These are phyloP conservation scores for Thera britannica DNA, from an alignment of 2,888 invertebrate genomes.

Conservation along the genomic window DNA sequence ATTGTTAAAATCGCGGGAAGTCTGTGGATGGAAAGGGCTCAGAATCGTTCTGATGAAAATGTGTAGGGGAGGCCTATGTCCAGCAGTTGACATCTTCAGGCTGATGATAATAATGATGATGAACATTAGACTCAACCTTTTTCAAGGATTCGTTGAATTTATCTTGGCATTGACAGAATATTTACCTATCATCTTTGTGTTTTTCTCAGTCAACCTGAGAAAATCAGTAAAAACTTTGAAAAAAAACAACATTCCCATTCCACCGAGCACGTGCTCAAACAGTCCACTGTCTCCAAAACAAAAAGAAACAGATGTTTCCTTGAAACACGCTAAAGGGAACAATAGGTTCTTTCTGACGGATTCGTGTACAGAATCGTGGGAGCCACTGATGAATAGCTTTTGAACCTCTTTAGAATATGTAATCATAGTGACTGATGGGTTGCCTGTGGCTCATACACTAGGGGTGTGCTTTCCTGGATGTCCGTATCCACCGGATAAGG, in stretches of 20 bases:
- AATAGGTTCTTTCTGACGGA: conserved; percentile 53
- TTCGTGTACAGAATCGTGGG: conserved; percentile 21
- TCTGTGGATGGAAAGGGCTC: too few relatives aligned
- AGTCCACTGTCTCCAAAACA: conserved; percentile 53
- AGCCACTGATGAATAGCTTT: conserved; percentile 24
- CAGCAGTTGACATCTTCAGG: too few relatives aligned
- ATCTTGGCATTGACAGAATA: too few relatives aligned
- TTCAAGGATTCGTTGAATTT: too few relatives aligned
- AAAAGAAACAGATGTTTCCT: conserved; percentile 66
- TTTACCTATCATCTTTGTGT: too few relatives aligned
- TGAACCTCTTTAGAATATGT: conserved; percentile 44
- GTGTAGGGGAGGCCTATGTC: too few relatives aligned
- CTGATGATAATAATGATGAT: too few relatives aligned
- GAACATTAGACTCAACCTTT: too few relatives aligned
- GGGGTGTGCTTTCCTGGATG: conserved; percentile 11
- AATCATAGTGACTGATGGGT: conserved; percentile 13
- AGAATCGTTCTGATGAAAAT: too few relatives aligned
- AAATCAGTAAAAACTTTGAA: not conserved
- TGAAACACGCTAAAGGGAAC: conserved; percentile 54
- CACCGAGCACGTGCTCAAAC: conserved; percentile 67
- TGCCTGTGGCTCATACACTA: conserved; percentile 16
- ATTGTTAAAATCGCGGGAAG: too few relatives aligned
- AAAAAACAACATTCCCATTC: conserved; percentile 49
- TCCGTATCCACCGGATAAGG: not conserved
- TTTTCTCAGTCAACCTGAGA: not conserved